Conservation (phyloP, 2,888 invertebrate genomes). For the Patella caerulea region DNA sequence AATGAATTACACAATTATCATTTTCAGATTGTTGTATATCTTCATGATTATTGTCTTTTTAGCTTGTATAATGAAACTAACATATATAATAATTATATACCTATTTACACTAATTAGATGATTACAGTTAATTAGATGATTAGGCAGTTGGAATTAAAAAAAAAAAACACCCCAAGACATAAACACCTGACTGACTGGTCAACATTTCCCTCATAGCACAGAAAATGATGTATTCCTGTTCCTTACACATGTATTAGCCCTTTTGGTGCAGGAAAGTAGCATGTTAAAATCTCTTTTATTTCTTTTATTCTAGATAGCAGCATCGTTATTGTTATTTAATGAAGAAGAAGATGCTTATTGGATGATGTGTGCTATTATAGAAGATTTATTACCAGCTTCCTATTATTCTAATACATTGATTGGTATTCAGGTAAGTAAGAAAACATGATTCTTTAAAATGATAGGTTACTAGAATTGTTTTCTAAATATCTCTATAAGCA, state of each 20-base stretch:
- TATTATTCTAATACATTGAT: conserved; percentile 96
- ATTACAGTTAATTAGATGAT: too few species aligned
- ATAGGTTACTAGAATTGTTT: too few species aligned
- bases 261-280: not conserved
- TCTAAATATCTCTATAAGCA: too few species aligned
- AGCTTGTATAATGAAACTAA: too few species aligned
- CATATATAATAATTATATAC: too few species aligned
- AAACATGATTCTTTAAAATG: not conserved
- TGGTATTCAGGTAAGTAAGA: conserved; percentile 71
- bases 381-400: conserved; percentile 96
- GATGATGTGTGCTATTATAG: conserved; percentile 99
- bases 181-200: too few species aligned
- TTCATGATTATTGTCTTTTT: too few species aligned
- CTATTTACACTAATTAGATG: too few species aligned
- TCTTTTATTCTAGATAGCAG: conserved; percentile 79
- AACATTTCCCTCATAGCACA: too few species aligned
- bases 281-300: not conserved
- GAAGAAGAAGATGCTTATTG: conserved; percentile 99
- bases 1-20: not conserved
- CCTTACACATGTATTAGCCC: too few species aligned
- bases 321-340: conserved; percentile 90
- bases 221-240: not conserved
- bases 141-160: too few species aligned
- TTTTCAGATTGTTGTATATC: not conserved
- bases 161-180: too few species aligned